Base-by-base conservation (phyloP, 2,888 invertebrate species). In the Lasioglossum villosulum region DNA sequence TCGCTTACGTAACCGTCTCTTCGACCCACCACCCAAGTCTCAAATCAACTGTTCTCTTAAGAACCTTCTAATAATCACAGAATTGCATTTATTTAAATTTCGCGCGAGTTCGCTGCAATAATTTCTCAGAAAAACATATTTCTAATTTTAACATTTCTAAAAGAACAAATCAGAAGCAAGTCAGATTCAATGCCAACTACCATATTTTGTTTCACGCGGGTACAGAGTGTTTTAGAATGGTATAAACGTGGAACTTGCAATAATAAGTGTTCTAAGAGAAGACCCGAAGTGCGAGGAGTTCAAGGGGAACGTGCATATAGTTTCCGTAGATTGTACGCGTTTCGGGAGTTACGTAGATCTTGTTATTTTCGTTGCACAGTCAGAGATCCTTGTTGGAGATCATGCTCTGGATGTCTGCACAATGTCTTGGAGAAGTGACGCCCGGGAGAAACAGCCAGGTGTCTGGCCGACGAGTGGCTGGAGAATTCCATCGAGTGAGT, bases 401-500 rank as follows among this genome's bases (percentile, higher is more conserved):
- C 5, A 27, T 27, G 37, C 68, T 2, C 37, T 12, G 42, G 23
- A 34, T 16, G 45, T 14, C 30, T 16, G 63, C 19, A 2, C 63
- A 63, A 63, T 63, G 63, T 63, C 63, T 63, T 19, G 63, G 39
- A 34, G 74, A n/a, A 82, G 6, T 27, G 16, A 45, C 42, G 52
- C 59, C 63, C 56, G 23, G 27, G 30, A n/a, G n/a, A 68, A 66
- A 16, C 30, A 73, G 74, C 45, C 39, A 23, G 56, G 52, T 75
- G 68, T 37, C 56, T 73, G 34, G 63, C 48, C 59, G 52, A n/a
- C 23, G 37, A 59, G 19, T 66, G 74, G 71, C 79, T 71, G 66
- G 75, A 70, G 77, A 83, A 89, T 90, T 86, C 90, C 88, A 86
- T 42, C 72, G 75, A 82, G 82, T 80, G 86, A 84, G 89, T 75